These are phyloP conservation scores for Stenodema calcarata DNA, from an alignment of 2,888 invertebrate genomes.

Conservation along the genomic window DNA sequence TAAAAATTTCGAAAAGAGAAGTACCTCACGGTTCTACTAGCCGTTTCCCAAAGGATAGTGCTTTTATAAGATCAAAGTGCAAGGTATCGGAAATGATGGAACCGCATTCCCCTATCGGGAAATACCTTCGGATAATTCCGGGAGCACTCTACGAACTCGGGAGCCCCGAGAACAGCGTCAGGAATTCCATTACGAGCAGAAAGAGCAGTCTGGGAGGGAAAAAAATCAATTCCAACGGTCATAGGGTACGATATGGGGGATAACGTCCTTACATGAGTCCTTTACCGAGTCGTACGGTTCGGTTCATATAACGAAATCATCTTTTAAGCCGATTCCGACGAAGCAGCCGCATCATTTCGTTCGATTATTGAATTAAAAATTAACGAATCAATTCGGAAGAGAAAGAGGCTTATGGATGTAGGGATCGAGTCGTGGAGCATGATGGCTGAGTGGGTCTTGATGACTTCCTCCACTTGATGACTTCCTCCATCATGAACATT, in stretches of 20 bases:
- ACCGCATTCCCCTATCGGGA: slow-evolving; percentile 27
- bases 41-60: background rate
- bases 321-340: background rate
- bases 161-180: background rate
- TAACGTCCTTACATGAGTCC: background rate
- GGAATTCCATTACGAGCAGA: slow-evolving; percentile 11
- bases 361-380: background rate
- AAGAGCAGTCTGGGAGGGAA: background rate
- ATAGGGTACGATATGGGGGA: background rate
- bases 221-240: slow-evolving; percentile 15
- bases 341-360: background rate
- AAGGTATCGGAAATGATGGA: slow-evolving; percentile 17
- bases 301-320: background rate
- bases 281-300: background rate
- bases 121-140: slow-evolving; percentile 28
- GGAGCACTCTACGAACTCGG: background rate
- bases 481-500: too few species aligned
- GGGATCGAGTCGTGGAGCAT: too few species aligned
- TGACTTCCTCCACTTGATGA: too few species aligned
- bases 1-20: too few species aligned
- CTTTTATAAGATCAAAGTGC: slow-evolving; percentile 30
- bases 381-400: background rate
- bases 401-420: too few species aligned
- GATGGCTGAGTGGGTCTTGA: too few species aligned
- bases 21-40: background rate